phyloP scores from a whole-genome alignment of 2,888 invertebrate species.

The Heliconius charithonia region DNA sequence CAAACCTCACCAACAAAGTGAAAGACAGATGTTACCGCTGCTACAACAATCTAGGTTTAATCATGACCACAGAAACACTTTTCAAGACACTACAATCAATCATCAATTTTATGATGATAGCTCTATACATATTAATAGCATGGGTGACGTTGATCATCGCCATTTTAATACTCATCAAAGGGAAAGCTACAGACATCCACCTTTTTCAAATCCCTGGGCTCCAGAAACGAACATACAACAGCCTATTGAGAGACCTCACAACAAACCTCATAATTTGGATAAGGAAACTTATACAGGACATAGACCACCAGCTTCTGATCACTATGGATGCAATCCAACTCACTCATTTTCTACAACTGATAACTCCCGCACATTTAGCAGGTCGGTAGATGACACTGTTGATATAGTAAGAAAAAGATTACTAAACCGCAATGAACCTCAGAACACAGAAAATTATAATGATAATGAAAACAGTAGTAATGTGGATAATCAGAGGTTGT shows the following conservation, averaged over 20 bases:
- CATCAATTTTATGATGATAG: constrained; percentile 50
- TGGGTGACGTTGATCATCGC: constrained; percentile 73
- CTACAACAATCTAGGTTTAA: constrained; percentile 52
- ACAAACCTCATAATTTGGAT: constrained; percentile 56
- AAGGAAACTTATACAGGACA: constrained; percentile 62
- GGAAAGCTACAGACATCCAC: constrained; percentile 51
- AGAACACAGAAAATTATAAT: constrained; percentile 51
- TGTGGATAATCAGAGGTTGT: constrained; percentile 52
- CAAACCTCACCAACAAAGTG: constrained; percentile 54
- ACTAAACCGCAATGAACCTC: constrained; percentile 67
- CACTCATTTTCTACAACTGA: constrained; percentile 55
- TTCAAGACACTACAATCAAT: constrained; percentile 47
- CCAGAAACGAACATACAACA: constrained; percentile 54
- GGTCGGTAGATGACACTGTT: constrained; percentile 77
- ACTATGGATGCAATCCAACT: constrained; percentile 67
- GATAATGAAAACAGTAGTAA: constrained; percentile 47
- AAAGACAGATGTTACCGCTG: constrained; percentile 53
- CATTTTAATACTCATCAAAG: constrained; percentile 48
- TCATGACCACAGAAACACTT: constrained; percentile 49
- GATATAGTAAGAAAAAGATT: constrained; percentile 72
- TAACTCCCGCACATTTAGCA: constrained; percentile 71
- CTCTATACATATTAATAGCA: constrained; percentile 59
- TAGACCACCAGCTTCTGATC: constrained; percentile 77
- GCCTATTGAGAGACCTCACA: constrained; percentile 57
- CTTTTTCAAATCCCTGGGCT: constrained; percentile 57